Base-by-base conservation (phyloP, 2,113 vertebrate genomes). In the Nothoprocta perdicaria region DNA sequence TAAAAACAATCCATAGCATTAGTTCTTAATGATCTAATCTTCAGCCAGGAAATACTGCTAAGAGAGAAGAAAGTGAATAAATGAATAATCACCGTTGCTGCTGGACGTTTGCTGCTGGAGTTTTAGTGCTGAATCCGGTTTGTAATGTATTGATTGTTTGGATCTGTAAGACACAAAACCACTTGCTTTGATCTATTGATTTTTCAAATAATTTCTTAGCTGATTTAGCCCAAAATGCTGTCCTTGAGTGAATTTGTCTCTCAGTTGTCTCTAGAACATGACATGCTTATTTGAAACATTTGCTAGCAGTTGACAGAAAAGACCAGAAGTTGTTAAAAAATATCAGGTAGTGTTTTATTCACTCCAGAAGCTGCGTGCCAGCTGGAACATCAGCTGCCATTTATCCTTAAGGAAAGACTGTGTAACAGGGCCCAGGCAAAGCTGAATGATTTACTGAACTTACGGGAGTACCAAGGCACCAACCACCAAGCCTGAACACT, bases 291-390 rank as follows among this genome's bases (percentile, higher is more conserved):
- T 87, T 80, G 60, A 92, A 94, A 81, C 1, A 3, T 58, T 80
- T 62, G 6, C 53, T 88, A 90, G 77, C 15, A 73, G 40, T 12
- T 88, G 74, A 73, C 80, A 84, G 84, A 92, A 86, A 58, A 89
- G 80, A 58, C 48, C 73, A 55, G 40, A 62, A 84, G 60, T 86
- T 66, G 58, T 76, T 87, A 80, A 88, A 79, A 24, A 82, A 80
- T 26, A 95, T 21, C 66, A 91, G 81, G 71, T 92, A 95, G 79
- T 19, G 14, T 72, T 94, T 91, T 86, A 76, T 75, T 81, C 1
- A 60, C 73, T 71, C 77, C 5, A 33, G 63, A 81, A 77, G n/a
- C 21, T 60, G 2, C 1, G 1, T 82, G 74, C 40, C 86, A 90
- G 76, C 41, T 84, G 84, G 74, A 35, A 88, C 53, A 79, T 82